phyloP scores from a whole-genome alignment of 1,140 invertebrate species.

The Drosophila ogumai region DNA sequence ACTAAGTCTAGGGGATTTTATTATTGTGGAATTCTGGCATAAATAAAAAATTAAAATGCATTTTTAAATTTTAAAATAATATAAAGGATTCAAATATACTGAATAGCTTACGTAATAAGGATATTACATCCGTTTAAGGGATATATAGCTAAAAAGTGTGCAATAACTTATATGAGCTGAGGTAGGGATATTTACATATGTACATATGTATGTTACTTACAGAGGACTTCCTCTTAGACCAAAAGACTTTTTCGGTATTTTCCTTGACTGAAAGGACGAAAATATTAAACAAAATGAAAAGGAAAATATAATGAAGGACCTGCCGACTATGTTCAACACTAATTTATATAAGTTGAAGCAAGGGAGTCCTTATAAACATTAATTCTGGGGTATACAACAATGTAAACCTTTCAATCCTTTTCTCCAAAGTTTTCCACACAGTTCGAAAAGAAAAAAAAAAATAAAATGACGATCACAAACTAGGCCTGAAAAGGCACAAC shows the following conservation, averaged over 20 bases:
- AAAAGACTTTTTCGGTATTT: background rate
- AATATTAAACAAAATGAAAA: background rate
- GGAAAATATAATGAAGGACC: background rate
- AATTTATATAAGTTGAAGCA: background rate
- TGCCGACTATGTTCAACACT: background rate
- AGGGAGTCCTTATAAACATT: background rate
- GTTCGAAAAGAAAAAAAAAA: background rate
- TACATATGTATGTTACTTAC: background rate
- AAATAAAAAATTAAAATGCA: background rate
- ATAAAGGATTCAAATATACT: background rate
- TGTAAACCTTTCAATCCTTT: background rate
- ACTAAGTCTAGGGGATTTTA: too few species aligned
- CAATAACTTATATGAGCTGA: background rate
- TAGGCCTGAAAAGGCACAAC: slow-evolving; percentile 4
- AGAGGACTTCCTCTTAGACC: background rate
- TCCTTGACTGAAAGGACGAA: background rate
- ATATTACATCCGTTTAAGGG: background rate
- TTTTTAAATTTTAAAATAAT: background rate
- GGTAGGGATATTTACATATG: background rate
- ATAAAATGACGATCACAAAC: slow-evolving; percentile 11
- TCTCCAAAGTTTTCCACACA: background rate
- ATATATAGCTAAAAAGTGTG: background rate
- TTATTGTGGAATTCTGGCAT: too few species aligned
- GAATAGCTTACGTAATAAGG: background rate
- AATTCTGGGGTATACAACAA: background rate